Evolutionary conservation across 2,797 vertebrate genomes (phyloP), one percentile per base, ranked within the genome.

Genomic region (Hoplostethus mediterraneus): DNA sequence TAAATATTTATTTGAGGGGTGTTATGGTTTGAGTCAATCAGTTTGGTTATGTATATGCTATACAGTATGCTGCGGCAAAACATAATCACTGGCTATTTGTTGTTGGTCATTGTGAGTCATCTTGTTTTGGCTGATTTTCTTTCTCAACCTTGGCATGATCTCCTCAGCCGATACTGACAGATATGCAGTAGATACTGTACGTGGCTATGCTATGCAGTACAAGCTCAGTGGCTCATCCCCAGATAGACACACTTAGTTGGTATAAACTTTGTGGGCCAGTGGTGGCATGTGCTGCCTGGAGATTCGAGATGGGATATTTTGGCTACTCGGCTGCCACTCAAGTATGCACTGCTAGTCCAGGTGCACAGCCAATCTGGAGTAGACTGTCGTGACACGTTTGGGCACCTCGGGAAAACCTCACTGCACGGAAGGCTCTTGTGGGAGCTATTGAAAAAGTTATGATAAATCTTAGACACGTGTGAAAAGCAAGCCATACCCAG

Each of bases 381-480:
- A 16, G 33, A 55, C 57, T 67, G 63, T 66, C 36, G 14, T 80
- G 60, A 87, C 79, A 76, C 84, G 89, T 90, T 85, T 44, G 61
- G 81, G 76, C 77, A 77, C 40, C 45, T 63, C 55, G 4, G 45
- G 25, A 69, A 69, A 81, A 74, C 53, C 25, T 68, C 14, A 58
- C 40, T 58, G 49, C 21, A 75, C 49, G 42, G 16, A 79, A 71
- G 31, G 21, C 17, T 78, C 4, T 33, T 48, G 54, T 76, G 48
- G 67, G 82, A 83, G 52, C 58, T 36, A 55, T 78, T 17, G 30
- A 63, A 69, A 71, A 62, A 38, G 14, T 75, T 76, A 66, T 76
- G 83, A 84, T 82, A 75, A 76, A 84, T 59, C 64, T 77, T 58
- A 83, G 79, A 86, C 89, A 90, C 30, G 10, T 74, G 67, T 75